Base-by-base conservation (phyloP, 2,888 invertebrate genomes). In the Dexiosoma caninum region DNA sequence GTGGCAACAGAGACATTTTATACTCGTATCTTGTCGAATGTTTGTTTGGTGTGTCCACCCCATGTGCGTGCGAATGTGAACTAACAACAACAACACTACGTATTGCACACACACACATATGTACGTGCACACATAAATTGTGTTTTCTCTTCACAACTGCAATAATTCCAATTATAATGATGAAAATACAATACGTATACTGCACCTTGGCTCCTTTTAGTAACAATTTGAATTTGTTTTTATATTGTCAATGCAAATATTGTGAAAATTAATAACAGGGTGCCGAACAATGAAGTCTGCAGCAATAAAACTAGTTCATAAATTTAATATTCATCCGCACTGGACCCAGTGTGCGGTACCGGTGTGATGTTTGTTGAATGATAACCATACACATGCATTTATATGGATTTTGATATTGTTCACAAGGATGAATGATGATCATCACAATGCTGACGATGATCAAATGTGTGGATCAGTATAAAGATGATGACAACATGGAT, bases 401-500 rank as follows among this genome's bases (percentile, higher is more conserved):
- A 60, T 69, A 14, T 53, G 44, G 10, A 60, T 53, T 19, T 46
- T 69, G 16, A 46, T 19, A 8, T 46, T 40, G 64, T 59, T 75
- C 62, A 53, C 42, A 72, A 60, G 72, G 66, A 78, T 72, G 72
- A 72, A 78, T 72, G 57, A 72, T 72, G 49, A 66, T 72, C 37
- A 60, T 67, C 42, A 59, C 35, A 30, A 71, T 44, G 21, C 53
- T 40, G 35, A 59, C 32, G 71, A 51, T 60, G 60, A 72, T 67
- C 51, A 72, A 70, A 62, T 60, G 49, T 78, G 67, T 72, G 66
- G 78, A 78, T 78, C 78, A 72, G 72, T 72, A 67, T 60, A 37
- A 14, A 66, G 67, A 72, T 78, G 78, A 72, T 78, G 78, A 78
- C 78, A 78, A 78, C 78, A 67, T 78, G 71, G 53, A 59, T 60